A percentile compares a stretch with the other conserved stretches of the same genome.
Conservation (phyloP, 2,797 vertebrate genomes). For the Fratercula arctica region DNA sequence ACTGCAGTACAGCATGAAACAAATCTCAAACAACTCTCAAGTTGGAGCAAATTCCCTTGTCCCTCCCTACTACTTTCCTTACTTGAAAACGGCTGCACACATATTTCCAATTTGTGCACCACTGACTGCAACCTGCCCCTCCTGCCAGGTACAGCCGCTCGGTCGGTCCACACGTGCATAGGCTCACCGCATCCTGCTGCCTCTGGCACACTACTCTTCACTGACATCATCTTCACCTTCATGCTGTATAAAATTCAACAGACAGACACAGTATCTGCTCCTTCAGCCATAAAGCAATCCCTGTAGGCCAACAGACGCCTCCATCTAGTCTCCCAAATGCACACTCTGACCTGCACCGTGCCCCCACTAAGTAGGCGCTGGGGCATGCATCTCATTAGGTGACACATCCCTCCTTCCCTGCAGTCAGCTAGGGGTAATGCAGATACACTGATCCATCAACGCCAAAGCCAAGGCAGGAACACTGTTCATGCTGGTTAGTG, state of each 20-base stretch:
- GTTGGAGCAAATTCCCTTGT: not conserved
- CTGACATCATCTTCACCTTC: conserved; percentile 25
- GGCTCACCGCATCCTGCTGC: not conserved
- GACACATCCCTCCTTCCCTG: not conserved
- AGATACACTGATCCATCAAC: not conserved
- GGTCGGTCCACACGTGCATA: not conserved
- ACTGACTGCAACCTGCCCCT: not conserved
- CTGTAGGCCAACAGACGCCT: not conserved
- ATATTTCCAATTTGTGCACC: not conserved
- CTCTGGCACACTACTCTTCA: not conserved
- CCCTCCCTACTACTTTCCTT: not conserved
- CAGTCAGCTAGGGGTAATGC: not conserved
- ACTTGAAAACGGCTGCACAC: conserved; percentile 1
- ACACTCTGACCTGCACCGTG: not conserved
- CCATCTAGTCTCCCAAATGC: not conserved
- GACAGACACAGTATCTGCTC: not conserved
- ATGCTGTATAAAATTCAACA: conserved; percentile 1
- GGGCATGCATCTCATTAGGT: not conserved
- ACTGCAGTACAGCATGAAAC: not conserved
- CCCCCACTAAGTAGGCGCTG: not conserved
- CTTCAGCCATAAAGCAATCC: not conserved
- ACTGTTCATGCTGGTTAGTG: not conserved
- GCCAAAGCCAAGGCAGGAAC: not conserved
- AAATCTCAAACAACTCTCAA: conserved; percentile 14
- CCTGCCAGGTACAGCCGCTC: not conserved